Evolutionary conservation across 2,888 invertebrate species (phyloP), one percentile per base, ranked within the genome.

Genomic region (Drosophila phalerata): DNA sequence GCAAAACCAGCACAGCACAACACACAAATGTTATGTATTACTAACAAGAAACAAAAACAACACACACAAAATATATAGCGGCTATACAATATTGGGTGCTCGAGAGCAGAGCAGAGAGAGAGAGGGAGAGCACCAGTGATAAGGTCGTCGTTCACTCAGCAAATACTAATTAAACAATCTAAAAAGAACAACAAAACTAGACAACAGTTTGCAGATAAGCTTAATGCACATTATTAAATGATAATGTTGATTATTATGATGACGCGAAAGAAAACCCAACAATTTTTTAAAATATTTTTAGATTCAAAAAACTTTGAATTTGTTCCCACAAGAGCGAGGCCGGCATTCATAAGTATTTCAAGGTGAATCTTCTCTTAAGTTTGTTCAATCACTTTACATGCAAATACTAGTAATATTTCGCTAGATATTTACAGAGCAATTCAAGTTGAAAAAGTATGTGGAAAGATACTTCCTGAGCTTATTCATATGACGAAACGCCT

Each of bases 151-250:
- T 66, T 63, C 79, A 47, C 84, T 77, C 79, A 40, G 69, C 66
- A 86, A 88, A 89, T 77, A 87, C 67, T 70, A 79, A 77, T 69
- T 72, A 60, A 77, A 67, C 69, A 73, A 77, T 70, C 73, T 73
- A n/a, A 45, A 55, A 58, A 38, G 28, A 76, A 37, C 28, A 42
- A 53, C 19, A 67, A 51, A 65, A 79, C 43, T 73, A 70, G 68
- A 60, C 71, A 70, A 73, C 53, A 48, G 22, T 47, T 63, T 57
- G 52, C 25, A 73, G 87, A 89, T 85, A 89, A 89, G 82, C 85
- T 55, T 57, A 89, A 82, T 85, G 78, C 79, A 85, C 72, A 80
- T 69, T 71, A 80, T 78, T 71, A 87, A 67, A 66, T 67, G 74
- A 81, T 80, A 82, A 65, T 71, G 68, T 15, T 60, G 62, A 77